phyloP scores from a whole-genome alignment of 2,888 invertebrate species.

The Euspilapteryx auroguttella region DNA sequence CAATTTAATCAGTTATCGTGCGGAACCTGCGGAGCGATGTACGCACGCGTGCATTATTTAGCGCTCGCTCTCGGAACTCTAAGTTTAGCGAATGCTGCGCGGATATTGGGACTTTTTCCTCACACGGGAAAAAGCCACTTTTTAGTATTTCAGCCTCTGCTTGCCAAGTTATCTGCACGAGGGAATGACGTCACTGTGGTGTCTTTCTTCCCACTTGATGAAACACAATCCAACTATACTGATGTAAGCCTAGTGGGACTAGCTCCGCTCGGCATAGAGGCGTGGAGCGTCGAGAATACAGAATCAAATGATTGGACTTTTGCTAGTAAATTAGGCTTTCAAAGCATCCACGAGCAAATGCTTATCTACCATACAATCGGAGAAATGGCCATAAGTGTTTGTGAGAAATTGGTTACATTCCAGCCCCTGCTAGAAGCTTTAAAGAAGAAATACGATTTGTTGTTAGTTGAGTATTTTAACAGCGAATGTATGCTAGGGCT shows the following conservation, averaged over 20 bases:
- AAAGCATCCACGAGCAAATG: conserved; percentile 19
- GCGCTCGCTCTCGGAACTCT: too few relatives aligned
- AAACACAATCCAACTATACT: conserved; percentile 42
- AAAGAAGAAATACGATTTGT: conserved; percentile 60
- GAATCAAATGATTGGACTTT: conserved; percentile 17
- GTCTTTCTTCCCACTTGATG: conserved; percentile 57
- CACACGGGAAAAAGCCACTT: conserved; percentile 66
- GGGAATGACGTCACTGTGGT: conserved; percentile 67
- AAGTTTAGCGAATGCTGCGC: conserved; percentile 33
- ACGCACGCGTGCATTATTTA: too few relatives aligned
- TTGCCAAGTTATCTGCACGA: conserved; percentile 51
- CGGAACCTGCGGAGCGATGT: neutral
- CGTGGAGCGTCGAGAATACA: conserved; percentile 22
- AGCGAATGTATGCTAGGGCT: conserved; percentile 67
- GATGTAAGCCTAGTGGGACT: conserved; percentile 40
- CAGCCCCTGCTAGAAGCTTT: conserved; percentile 30
- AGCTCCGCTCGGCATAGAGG: conserved; percentile 27
- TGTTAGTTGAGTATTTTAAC: conserved; percentile 65
- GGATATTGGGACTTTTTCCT: conserved; percentile 62
- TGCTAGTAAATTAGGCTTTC: conserved; percentile 18
- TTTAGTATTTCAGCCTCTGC: conserved; percentile 58
- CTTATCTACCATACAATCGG: conserved; percentile 24
- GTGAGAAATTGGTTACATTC: conserved; percentile 31
- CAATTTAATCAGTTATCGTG: neutral
- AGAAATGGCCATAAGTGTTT: conserved; percentile 28